Conservation (phyloP, 2,888 invertebrate genomes). For the Oscheius sp. region DNA sequence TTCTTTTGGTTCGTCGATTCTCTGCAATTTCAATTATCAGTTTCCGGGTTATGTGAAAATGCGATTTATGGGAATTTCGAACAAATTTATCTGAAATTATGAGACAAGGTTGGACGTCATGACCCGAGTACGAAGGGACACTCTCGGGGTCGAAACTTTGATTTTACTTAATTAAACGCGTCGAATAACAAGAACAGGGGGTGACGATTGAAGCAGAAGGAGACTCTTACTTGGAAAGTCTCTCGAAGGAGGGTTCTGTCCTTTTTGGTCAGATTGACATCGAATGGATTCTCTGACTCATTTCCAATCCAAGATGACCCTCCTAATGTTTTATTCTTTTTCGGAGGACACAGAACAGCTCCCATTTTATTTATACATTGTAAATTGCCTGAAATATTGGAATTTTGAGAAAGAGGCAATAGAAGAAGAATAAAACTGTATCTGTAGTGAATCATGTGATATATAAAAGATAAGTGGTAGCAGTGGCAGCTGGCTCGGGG, state of each 20-base stretch:
- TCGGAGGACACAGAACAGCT: conserved; percentile 66
- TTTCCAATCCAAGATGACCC: conserved; percentile 69
- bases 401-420: neutral
- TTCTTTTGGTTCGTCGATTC: conserved; percentile 70
- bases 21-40: conserved; percentile 47
- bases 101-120: neutral
- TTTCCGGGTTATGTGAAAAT: neutral
- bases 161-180: too few relatives aligned
- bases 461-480: conserved; percentile 1
- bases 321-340: conserved; percentile 61
- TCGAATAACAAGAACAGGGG: too few relatives aligned
- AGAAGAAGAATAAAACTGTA: neutral
- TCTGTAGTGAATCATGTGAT: neutral
- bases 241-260: conserved; percentile 68
- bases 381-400: neutral
- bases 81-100: neutral
- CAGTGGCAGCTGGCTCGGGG: conserved; percentile 9
- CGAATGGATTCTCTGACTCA: conserved; percentile 72
- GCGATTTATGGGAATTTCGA: too few relatives aligned
- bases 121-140: too few relatives aligned
- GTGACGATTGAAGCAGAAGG: too few relatives aligned
- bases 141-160: too few relatives aligned
- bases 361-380: conserved; percentile 60
- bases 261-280: conserved; percentile 65
- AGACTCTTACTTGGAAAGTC: conserved; percentile 62